Percentiles rank a stretch among this genome's conserved stretches.
Evolutionary conservation across 2,113 vertebrate species (phyloP).

Genomic region (Heterochromis multidens): DNA sequence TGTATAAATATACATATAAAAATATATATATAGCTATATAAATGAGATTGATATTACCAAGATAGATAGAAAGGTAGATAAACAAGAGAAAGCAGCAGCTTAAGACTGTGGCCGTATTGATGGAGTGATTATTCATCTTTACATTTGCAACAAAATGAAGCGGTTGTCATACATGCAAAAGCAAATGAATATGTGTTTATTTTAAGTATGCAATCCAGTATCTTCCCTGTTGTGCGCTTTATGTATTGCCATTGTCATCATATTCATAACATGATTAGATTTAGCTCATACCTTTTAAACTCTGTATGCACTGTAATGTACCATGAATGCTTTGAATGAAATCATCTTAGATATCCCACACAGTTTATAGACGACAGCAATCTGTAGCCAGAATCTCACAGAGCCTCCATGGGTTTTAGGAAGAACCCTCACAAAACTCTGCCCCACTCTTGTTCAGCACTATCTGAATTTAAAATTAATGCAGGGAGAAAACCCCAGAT

Average conservation of each 20-base stretch:
- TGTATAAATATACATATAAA: conserved; percentile 78
- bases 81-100: conserved; percentile 31
- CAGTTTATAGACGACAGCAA: conserved; percentile 19
- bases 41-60: conserved; percentile 59
- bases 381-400: conserved; percentile 42
- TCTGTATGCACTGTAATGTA: conserved; percentile 40
- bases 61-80: conserved; percentile 65
- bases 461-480: conserved; percentile 26
- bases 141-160: conserved; percentile 10
- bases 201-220: conserved; percentile 46
- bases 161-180: conserved; percentile 31
- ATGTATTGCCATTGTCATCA: conserved; percentile 29
- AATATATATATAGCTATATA: conserved; percentile 65
- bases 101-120: neutral
- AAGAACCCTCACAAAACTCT: neutral
- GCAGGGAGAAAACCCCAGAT: conserved; percentile 10
- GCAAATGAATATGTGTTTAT: conserved; percentile 16
- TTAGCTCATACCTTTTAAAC: conserved; percentile 33
- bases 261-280: conserved; percentile 34
- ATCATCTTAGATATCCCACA: conserved; percentile 3
- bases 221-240: conserved; percentile 55
- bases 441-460: conserved; percentile 27
- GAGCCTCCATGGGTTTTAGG: neutral
- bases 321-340: conserved; percentile 48
- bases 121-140: conserved; percentile 15